Base-by-base conservation (phyloP, 1,140 invertebrate genomes). In the Pachypeltis micranthus region DNA sequence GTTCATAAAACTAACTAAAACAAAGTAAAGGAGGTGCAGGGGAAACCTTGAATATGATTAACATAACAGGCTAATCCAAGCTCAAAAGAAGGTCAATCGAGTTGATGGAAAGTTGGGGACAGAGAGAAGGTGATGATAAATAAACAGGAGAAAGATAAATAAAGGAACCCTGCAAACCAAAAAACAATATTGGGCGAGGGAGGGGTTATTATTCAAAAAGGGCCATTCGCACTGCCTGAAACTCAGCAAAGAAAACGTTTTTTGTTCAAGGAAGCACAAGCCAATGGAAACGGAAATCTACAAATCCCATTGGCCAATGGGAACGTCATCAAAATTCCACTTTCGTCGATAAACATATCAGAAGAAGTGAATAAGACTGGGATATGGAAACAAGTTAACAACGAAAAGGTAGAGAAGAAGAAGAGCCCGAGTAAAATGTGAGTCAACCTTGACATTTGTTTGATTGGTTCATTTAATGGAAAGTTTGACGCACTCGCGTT, bases 371-470 rank as follows among this genome's bases (percentile, higher is more conserved):
- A 93, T 71, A 91, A 92, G 73, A 91, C 87, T 26, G 89, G 88
- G 24, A 89, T 96, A 69, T 97, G 93, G 93, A 89, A 93, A 71
- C 90, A 93, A 73, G 90, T 96, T 16, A 92, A 92, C 69, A 78
- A 80, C 64, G 66, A 64, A 28, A 71, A 72, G 25, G 75, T 76
- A 56, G 64, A 66, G 51, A 73, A 75, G 67, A 74, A 75, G 66
- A 75, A 74, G 64, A 77, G 71, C 68, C 72, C 74, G 21, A 72
- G 69, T 59, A 70, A 72, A 62, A 71, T 71, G 76, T 76, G 68
- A 70, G 63, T 51, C 12, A n/a, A n/a, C n/a, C n/a, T n/a, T n/a
- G n/a, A n/a, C n/a, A n/a, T n/a, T 63, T 63, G 27, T 16, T 59
- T 25, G 24, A n/a, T 44, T 25, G 34, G n/a, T 10, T 10, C 7